These are phyloP conservation scores for Leptinotarsa defecta DNA, from an alignment of 1,140 invertebrate genomes.

Conservation along the genomic window DNA sequence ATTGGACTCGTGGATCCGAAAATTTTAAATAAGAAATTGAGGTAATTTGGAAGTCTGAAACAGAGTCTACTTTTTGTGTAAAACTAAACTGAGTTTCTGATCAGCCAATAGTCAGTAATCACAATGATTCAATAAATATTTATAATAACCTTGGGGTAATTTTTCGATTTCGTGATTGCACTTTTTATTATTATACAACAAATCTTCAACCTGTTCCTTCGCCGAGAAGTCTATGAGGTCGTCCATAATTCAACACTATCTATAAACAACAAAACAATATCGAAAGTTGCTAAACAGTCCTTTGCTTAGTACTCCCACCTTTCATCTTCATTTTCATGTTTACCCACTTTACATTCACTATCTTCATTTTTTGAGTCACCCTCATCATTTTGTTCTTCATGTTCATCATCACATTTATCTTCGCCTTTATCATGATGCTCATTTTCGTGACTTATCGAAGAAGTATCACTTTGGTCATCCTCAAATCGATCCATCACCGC, in stretches of 20 bases:
- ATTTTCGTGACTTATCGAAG: slow-evolving; percentile 58
- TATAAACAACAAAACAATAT: slow-evolving; percentile 26
- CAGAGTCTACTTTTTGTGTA: neutral
- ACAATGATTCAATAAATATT: slow-evolving; percentile 31
- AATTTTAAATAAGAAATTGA: slow-evolving; percentile 19
- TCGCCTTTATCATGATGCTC: slow-evolving; percentile 49
- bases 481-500: slow-evolving; percentile 66
- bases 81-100: neutral
- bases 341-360: slow-evolving; percentile 38
- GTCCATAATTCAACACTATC: slow-evolving; percentile 31
- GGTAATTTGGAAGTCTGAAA: neutral
- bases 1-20: neutral
- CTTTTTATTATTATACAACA: slow-evolving; percentile 45
- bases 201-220: slow-evolving; percentile 24
- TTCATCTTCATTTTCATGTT: slow-evolving; percentile 55
- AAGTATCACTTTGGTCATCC: slow-evolving; percentile 63
- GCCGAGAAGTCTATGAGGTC: slow-evolving; percentile 19
- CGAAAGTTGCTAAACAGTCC: slow-evolving; percentile 15
- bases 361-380: slow-evolving; percentile 36
- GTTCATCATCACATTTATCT: slow-evolving; percentile 37
- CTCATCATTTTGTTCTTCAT: slow-evolving; percentile 32
- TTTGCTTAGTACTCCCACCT: slow-evolving; percentile 54
- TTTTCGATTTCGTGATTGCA: slow-evolving; percentile 48
- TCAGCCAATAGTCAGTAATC: slow-evolving; percentile 16
- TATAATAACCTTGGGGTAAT: slow-evolving; percentile 29